A percentile compares a stretch with the other conserved stretches of the same genome.
phyloP scores from a whole-genome alignment of 2,888 invertebrate genomes.

The Dusona sp. region DNA sequence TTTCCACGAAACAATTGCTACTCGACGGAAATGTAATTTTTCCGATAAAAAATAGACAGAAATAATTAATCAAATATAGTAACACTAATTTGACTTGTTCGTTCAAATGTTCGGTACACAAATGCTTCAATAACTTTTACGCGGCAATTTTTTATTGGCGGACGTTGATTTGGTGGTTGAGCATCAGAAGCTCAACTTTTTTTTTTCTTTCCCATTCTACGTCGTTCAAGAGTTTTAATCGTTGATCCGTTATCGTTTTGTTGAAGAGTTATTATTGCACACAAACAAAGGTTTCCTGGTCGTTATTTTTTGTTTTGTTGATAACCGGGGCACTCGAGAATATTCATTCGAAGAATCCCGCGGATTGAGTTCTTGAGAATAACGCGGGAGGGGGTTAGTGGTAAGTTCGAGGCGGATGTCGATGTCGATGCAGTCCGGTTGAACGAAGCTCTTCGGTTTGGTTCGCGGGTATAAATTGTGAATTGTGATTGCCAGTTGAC shows the following conservation, averaged over 20 bases:
- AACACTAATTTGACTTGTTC: constrained; percentile 16
- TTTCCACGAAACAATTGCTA: not conserved
- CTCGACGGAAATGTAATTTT: not conserved
- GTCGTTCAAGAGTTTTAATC: not conserved
- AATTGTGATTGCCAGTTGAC: constrained; percentile 7
- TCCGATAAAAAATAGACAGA: not conserved
- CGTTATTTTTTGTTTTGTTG: not conserved
- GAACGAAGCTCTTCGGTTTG: constrained; percentile 20
- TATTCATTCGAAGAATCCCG: constrained; percentile 9
- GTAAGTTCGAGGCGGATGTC: constrained; percentile 24
- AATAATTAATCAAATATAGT: not conserved
- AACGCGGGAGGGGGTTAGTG: constrained; percentile 24
- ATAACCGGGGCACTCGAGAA: not conserved
- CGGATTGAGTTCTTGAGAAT: not conserved
- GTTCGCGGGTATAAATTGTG: constrained; percentile 31
- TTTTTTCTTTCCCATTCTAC: not conserved
- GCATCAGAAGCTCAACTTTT: not conserved
- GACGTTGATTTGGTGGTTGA: not conserved
- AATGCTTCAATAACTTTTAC: not conserved
- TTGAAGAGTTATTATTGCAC: not conserved
- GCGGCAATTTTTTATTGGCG: constrained; percentile 40
- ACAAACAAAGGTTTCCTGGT: not conserved
- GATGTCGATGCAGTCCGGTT: constrained; percentile 21
- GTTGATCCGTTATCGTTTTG: not conserved
- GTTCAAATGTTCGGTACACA: too few species aligned